phyloP scores from a whole-genome alignment of 1,140 invertebrate species.

The Plodia interpunctella region DNA sequence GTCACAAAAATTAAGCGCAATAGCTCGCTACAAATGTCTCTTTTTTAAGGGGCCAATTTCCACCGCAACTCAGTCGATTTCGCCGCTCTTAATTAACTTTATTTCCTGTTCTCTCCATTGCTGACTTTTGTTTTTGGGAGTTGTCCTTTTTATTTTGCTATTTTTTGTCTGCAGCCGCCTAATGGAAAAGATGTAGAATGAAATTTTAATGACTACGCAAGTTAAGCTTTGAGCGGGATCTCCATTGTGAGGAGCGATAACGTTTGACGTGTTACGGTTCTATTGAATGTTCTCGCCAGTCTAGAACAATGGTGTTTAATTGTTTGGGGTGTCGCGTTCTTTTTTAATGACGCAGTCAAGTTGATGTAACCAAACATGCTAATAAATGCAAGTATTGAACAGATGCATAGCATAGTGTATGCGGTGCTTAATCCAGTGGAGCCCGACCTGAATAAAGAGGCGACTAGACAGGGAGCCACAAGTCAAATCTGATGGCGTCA shows the following conservation, averaged over 20 bases:
- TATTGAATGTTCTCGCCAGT: conserved; percentile 34
- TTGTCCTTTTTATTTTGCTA: conserved; percentile 70
- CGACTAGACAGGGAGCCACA: background rate
- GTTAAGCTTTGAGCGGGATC: conserved; percentile 63
- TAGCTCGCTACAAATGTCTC: conserved; percentile 75
- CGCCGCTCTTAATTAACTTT: conserved; percentile 76
- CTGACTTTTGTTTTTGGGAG: conserved; percentile 69
- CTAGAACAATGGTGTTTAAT: conserved; percentile 41
- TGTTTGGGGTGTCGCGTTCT: background rate
- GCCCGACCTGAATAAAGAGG: background rate
- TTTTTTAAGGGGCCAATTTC: conserved; percentile 75
- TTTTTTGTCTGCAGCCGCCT: conserved; percentile 73
- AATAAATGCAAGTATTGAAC: too few relatives aligned
- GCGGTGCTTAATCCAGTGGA: background rate
- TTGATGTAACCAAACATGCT: background rate
- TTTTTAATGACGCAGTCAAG: conserved; percentile 7
- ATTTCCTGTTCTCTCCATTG: conserved; percentile 73
- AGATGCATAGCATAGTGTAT: too few relatives aligned
- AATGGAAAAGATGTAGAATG: conserved; percentile 76
- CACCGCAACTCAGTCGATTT: conserved; percentile 76
- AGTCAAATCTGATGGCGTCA: background rate
- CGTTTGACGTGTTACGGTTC: conserved; percentile 56
- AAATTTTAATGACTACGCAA: conserved; percentile 75
- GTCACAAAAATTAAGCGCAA: conserved; percentile 76
- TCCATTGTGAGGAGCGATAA: conserved; percentile 54